Base-by-base conservation (phyloP, 1,140 invertebrate species). In the Drosophila orena region DNA sequence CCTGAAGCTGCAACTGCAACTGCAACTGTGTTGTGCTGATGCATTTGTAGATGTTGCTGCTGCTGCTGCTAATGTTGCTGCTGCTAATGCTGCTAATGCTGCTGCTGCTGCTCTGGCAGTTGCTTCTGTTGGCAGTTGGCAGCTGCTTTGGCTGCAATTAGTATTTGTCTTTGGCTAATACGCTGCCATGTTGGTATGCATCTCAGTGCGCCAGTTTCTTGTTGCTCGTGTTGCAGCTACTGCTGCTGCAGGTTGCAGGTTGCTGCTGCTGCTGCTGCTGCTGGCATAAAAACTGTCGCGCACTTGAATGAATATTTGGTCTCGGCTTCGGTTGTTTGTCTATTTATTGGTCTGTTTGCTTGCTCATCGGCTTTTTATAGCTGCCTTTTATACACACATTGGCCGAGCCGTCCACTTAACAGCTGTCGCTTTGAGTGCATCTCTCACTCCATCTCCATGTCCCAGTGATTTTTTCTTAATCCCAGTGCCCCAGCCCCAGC, bases 131-230 rank as follows among this genome's bases (percentile, higher is more conserved):
- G 64, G 81, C 64, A 72, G 81, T 60, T 81, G 78, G 30, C 30
- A 38, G 37, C 37, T 38, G 37, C 78, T 81, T 76, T 84, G 84
- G 80, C 84, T 89, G 84, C 84, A 88, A 88, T 88, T 88, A 88
- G 85, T 90, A 90, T 90, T 90, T 90, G 85, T 90, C 85, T 90
- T 90, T 90, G 85, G 77, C 85, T 90, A 90, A 90, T 90, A 90
- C 80, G 79, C 79, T 88, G 84, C 84, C 84, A 88, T 83, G 84
- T 83, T 83, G 83, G 83, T 81, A 86, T 86, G 83, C 84, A 89
- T 90, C 77, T 68, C 65, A 40, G 68, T 70, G 68, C 68, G 68
- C 77, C 77, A 77, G 72, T 66, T 71, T 81, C 53, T 56, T 78
- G 78, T 60, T 77, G 49, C 49, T 55, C 40, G 52, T 65, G 54